Conservation (phyloP, 2,113 vertebrate genomes). For the Onychostoma macrolepis region DNA sequence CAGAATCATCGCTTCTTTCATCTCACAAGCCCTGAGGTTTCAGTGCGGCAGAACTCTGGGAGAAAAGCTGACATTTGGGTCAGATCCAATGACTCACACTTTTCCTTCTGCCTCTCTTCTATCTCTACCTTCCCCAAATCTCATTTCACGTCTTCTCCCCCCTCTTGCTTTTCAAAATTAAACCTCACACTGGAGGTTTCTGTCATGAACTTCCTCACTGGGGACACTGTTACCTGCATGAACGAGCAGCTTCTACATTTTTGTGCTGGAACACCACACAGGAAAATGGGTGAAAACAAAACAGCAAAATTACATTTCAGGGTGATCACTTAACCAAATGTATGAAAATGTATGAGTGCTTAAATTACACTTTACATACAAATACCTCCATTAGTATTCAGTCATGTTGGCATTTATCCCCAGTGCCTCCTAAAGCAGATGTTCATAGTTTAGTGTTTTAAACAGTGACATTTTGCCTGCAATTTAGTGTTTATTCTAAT, state of each 20-base stretch:
- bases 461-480: not conserved
- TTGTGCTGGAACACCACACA: not conserved
- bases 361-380: not conserved
- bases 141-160: not conserved
- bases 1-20: slow-evolving; percentile 44
- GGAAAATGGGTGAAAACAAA: not conserved
- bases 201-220: not conserved
- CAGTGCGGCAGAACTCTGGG: slow-evolving; percentile 45
- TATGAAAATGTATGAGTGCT: not conserved
- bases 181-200: not conserved
- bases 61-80: slow-evolving; percentile 65
- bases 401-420: not conserved
- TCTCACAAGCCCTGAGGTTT: slow-evolving; percentile 59
- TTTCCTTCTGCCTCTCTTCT: not conserved
- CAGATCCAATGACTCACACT: slow-evolving; percentile 64
- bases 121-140: not conserved
- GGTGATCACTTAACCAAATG: not conserved
- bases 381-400: slow-evolving; percentile 4
- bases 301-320: not conserved
- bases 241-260: slow-evolving; percentile 4
- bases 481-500: not conserved
- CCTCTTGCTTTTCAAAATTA: not conserved
- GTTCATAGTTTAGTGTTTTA: not conserved
- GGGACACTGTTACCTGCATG: not conserved
- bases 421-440: not conserved